Percentiles rank a stretch among this genome's conserved stretches.
These are phyloP conservation scores for Ceratina calcarata DNA, from an alignment of 1,140 invertebrate species.

Conservation along the genomic window DNA sequence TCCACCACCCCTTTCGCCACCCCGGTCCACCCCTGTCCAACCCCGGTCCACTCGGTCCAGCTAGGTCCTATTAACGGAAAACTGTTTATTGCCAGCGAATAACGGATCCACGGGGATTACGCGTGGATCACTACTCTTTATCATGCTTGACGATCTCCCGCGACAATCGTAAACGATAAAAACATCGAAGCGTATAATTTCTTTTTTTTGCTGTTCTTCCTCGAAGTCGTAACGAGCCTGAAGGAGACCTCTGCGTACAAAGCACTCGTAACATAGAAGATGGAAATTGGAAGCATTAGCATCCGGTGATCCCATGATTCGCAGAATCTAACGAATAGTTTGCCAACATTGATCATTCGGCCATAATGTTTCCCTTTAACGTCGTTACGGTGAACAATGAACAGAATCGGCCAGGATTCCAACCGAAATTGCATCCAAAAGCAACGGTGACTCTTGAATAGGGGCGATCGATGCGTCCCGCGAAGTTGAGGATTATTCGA, in stretches of 20 bases:
- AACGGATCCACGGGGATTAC: slow-evolving; percentile 71
- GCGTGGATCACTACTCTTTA: slow-evolving; percentile 36
- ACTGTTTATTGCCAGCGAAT: slow-evolving; percentile 77
- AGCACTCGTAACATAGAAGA: not conserved
- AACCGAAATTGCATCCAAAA: slow-evolving; percentile 64
- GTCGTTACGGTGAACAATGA: slow-evolving; percentile 63
- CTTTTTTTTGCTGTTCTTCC: not conserved
- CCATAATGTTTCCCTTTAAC: slow-evolving; percentile 24
- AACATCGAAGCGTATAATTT: not conserved
- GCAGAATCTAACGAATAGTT: slow-evolving; percentile 64
- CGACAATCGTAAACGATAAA: not conserved
- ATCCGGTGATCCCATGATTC: slow-evolving; percentile 40
- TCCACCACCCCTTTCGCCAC: slow-evolving; percentile 24
- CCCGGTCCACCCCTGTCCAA: slow-evolving; percentile 19
- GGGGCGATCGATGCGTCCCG: slow-evolving; percentile 55
- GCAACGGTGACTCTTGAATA: slow-evolving; percentile 14
- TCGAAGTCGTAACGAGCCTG: not conserved
- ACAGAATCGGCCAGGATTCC: slow-evolving; percentile 68
- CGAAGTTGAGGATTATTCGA: slow-evolving; percentile 21
- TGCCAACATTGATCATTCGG: slow-evolving; percentile 65
- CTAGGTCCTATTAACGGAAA: slow-evolving; percentile 76
- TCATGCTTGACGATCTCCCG: slow-evolving; percentile 2
- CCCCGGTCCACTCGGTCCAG: slow-evolving; percentile 54
- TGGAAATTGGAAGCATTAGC: slow-evolving; percentile 37
- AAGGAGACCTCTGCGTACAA: too few relatives aligned